Evolutionary conservation across 2,888 invertebrate species (phyloP).

Genomic region (Nomada ruficornis): DNA sequence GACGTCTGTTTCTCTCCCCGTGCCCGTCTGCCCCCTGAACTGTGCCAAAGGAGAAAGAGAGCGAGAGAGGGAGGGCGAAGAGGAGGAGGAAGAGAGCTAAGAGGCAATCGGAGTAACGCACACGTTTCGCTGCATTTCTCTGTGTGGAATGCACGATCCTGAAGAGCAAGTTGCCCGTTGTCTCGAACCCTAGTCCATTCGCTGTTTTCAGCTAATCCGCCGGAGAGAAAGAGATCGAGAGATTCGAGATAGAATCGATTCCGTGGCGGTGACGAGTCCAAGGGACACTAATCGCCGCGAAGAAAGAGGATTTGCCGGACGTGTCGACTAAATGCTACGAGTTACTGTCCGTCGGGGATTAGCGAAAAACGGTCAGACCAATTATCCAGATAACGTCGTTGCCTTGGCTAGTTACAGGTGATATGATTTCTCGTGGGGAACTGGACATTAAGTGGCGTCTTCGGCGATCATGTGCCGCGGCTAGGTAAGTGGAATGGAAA

Average conservation of each 20-base stretch:
- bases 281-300: slow-evolving; percentile 67
- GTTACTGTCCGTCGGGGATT: slow-evolving; percentile 59
- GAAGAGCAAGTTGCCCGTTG: slow-evolving; percentile 20
- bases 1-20: slow-evolving; percentile 67
- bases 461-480: neutral
- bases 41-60: neutral
- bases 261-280: slow-evolving; percentile 50
- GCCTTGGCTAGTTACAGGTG: slow-evolving; percentile 45
- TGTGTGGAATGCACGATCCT: neutral
- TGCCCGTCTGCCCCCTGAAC: neutral
- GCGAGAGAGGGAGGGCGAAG: slow-evolving; percentile 32
- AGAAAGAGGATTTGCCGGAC: slow-evolving; percentile 63
- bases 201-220: slow-evolving; percentile 72
- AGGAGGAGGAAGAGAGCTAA: slow-evolving; percentile 9
- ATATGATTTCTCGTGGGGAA: slow-evolving; percentile 4
- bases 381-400: slow-evolving; percentile 60
- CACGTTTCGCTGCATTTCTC: slow-evolving; percentile 9
- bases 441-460: slow-evolving; percentile 17
- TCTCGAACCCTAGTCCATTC: slow-evolving; percentile 40
- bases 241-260: slow-evolving; percentile 74
- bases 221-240: slow-evolving; percentile 45
- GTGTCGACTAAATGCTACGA: slow-evolving; percentile 65
- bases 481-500: neutral
- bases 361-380: slow-evolving; percentile 58
- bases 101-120: slow-evolving; percentile 51